phyloP scores from a whole-genome alignment of 2,797 vertebrate genomes.

The Hipposideros larvatus region DNA sequence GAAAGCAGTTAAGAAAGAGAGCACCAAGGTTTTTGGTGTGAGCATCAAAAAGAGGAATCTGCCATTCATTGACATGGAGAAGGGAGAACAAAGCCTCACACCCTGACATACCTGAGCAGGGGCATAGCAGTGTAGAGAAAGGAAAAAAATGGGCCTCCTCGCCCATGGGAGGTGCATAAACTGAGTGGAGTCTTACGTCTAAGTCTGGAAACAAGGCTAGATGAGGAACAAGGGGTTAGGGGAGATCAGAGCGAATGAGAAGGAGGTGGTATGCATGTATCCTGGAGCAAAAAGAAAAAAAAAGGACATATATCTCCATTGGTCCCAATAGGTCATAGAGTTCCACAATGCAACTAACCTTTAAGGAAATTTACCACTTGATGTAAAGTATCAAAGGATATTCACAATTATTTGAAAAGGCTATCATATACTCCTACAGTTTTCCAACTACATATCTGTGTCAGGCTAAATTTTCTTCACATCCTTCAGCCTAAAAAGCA shows the following conservation, averaged over 20 bases:
- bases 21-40: background rate
- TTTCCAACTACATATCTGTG: background rate
- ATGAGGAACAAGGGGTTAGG: background rate
- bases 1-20: background rate
- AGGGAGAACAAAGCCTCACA: background rate
- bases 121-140: background rate
- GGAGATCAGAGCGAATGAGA: background rate
- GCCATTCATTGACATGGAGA: background rate
- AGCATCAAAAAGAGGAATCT: background rate
- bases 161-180: background rate
- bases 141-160: background rate
- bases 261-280: background rate
- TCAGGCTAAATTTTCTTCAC: constrained; percentile 24
- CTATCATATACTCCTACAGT: background rate
- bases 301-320: background rate
- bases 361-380: background rate
- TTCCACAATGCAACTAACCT: background rate
- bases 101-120: background rate
- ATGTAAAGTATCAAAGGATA: constrained; percentile 4
- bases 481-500: constrained; percentile 40
- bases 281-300: background rate
- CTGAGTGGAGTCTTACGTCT: background rate
- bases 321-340: background rate
- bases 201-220: background rate
- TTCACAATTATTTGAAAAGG: constrained; percentile 16